Conservation (phyloP, 2,797 vertebrate species). For the Eupleurogrammus muticus region DNA sequence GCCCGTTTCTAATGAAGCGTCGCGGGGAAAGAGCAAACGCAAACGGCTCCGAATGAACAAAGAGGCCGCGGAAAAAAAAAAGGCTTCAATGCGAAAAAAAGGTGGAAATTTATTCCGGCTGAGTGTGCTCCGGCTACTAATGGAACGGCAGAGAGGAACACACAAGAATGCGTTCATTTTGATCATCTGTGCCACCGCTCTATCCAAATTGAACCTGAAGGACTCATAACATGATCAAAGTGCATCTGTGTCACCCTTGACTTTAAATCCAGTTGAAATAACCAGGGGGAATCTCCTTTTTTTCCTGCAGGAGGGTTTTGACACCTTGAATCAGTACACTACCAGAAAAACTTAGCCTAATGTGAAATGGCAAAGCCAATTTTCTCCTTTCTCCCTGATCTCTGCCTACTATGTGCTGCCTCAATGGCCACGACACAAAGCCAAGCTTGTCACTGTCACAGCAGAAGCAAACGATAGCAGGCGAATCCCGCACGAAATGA, state of each 20-base stretch:
- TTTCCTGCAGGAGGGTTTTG: slow-evolving; percentile 3
- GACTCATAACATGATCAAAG: not conserved
- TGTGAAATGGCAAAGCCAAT: slow-evolving; percentile 51
- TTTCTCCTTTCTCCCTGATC: slow-evolving; percentile 38
- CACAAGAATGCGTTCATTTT: slow-evolving; percentile 4
- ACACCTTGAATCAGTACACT: slow-evolving; percentile 23
- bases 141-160: not conserved
- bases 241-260: slow-evolving; percentile 19
- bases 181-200: not conserved
- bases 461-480: slow-evolving; percentile 4
- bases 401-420: slow-evolving; percentile 22
- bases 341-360: slow-evolving; percentile 32
- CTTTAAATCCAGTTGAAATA: slow-evolving; percentile 37
- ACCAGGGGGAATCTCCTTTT: slow-evolving; percentile 14
- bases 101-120: slow-evolving; percentile 18
- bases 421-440: slow-evolving; percentile 40
- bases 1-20: not conserved
- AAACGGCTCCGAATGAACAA: not conserved
- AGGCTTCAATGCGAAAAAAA: slow-evolving; percentile 5
- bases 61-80: not conserved
- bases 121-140: not conserved
- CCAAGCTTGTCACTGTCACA: slow-evolving; percentile 30
- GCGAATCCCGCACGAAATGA: slow-evolving; percentile 20
- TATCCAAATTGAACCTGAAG: not conserved
- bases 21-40: not conserved